phyloP scores from a whole-genome alignment of 2,797 vertebrate species.

The Anniella stebbinsi region DNA sequence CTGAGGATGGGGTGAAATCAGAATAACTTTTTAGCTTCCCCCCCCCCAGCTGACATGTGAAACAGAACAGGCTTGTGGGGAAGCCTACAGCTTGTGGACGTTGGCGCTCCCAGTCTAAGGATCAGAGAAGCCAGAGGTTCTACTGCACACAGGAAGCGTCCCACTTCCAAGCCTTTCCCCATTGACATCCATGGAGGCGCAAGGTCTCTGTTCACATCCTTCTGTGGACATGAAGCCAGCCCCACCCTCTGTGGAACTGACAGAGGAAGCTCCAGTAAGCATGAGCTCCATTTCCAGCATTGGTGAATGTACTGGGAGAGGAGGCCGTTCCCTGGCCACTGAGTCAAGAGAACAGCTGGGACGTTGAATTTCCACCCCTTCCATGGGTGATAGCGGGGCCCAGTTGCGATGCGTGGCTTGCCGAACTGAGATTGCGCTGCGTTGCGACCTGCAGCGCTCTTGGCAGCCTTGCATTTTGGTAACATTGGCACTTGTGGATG shows the following conservation, averaged over 20 bases:
- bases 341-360: background rate
- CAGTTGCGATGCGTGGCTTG: too few species aligned
- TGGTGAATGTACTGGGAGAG: background rate
- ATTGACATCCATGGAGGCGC: background rate
- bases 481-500: background rate
- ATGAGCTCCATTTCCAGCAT: background rate
- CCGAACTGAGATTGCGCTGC: too few species aligned
- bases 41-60: too few species aligned
- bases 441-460: background rate
- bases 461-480: too few species aligned
- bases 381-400: fast-evolving
- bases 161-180: background rate
- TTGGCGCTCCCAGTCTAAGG: background rate
- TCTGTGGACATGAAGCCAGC: background rate
- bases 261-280: background rate
- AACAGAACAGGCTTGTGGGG: background rate
- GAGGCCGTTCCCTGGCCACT: background rate
- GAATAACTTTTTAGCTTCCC: background rate
- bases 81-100: slow-evolving; percentile 21
- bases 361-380: background rate
- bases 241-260: background rate
- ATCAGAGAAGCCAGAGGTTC: too few species aligned
- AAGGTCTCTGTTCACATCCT: background rate
- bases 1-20: background rate
- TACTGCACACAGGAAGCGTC: background rate